Conservation (phyloP, 2,113 vertebrate species). For the Stigmatopora argus region DNA sequence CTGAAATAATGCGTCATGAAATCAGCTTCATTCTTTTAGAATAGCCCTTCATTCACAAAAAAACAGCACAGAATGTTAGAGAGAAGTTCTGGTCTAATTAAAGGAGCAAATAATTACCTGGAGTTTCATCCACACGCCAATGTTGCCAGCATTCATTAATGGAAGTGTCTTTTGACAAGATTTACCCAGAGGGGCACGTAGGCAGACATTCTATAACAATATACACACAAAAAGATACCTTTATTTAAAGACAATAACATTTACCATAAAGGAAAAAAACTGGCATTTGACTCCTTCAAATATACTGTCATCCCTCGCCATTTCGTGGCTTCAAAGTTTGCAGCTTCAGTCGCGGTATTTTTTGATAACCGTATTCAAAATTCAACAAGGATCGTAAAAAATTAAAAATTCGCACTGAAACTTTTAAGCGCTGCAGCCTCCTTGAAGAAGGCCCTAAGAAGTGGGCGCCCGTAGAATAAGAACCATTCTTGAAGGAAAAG, state of each 20-base stretch:
- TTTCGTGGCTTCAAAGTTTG: too few species aligned
- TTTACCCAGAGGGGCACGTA: constrained; percentile 73
- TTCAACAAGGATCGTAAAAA: too few species aligned
- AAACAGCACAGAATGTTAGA: constrained; percentile 31
- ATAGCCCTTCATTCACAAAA: not conserved
- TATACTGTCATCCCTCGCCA: too few species aligned
- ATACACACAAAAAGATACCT: constrained; percentile 7
- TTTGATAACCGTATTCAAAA: too few species aligned
- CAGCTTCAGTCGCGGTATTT: too few species aligned
- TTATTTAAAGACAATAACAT: too few species aligned
- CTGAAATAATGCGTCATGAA: not conserved
- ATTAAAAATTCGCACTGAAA: too few species aligned
- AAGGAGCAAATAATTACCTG: constrained; percentile 73
- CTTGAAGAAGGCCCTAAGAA: too few species aligned
- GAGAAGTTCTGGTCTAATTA: constrained; percentile 40
- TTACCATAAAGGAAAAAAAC: not conserved
- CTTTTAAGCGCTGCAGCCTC: too few species aligned
- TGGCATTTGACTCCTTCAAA: too few species aligned
- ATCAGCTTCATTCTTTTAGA: not conserved
- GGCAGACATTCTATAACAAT: constrained; percentile 72
- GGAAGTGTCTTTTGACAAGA: constrained; percentile 77
- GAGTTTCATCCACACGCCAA: constrained; percentile 79
- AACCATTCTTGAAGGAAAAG: too few species aligned
- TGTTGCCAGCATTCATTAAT: constrained; percentile 93
- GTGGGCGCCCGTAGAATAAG: too few species aligned